Base-by-base conservation (phyloP, 1,140 invertebrate genomes). In the Harlomillsia oculata region DNA sequence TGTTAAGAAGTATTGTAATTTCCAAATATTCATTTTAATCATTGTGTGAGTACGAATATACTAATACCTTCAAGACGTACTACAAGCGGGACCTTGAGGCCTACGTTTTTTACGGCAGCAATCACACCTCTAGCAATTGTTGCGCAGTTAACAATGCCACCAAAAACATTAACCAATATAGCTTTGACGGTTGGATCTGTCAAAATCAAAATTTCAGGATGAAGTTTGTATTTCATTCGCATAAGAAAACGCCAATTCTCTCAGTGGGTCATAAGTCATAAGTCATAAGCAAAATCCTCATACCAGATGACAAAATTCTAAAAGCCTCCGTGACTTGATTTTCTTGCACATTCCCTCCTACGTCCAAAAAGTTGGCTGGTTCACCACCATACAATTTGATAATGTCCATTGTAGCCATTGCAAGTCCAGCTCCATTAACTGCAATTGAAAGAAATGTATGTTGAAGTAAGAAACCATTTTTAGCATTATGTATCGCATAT, bases 101-200 rank as follows among this genome's bases (percentile, higher is more conserved):
- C 74, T 40, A 90, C 82, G 55, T 80, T 82, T 70, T 83, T 83
- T 62, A 83, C 85, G 21, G 95, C 95, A 55, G 83, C 79, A 2
- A 97, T 83, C 63, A 99, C 89, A 43, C 96, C 96, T 67, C 85
- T 89, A 2, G 96, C 95, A 70, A 99, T 89, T 5, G 85, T 97
- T 2, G 83, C 89, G 78, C 96, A 99, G 73, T 99, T 97, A 0
- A 99, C 94, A 70, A 99, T 99, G 62, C 96, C 96, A 58, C 92
- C 96, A 77, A 99, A 99, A 3, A 99, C 92, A 75, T 99, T 99
- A 0, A 99, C 92, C 50, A 99, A 78, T 65, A 99, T 88, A 3
- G 87, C 84, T 75, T 95, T 92, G 0, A 98, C 94, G 71, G 85
- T 88, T n/a, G 81, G 77, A 76, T 91, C 87, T 68, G 76, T 30